Base-by-base conservation (phyloP, 1,140 invertebrate genomes). In the Bombyx mandarina region DNA sequence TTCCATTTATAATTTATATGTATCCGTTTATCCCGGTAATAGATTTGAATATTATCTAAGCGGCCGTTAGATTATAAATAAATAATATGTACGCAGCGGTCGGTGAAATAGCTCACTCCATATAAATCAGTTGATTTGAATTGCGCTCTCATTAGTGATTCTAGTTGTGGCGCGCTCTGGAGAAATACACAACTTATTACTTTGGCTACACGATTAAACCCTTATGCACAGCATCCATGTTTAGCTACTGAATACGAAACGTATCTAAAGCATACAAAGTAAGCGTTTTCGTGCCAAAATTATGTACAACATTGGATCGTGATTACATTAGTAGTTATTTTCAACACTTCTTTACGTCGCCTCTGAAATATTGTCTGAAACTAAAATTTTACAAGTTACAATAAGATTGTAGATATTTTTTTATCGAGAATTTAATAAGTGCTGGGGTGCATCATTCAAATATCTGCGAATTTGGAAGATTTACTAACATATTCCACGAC, bases 61-160 rank as follows among this genome's bases (percentile, higher is more conserved):
- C 71, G 65, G 69, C 71, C 67, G 70, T 77, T 79, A 77, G 77
- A 77, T 79, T 81, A 73, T 76, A 82, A 61, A 60, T 82, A 85
- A 80, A 82, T 79, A 76, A 73, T 35, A 35, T 66, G 71, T 74
- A 69, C 73, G 71, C 69, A 71, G 22, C 66, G 69, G 60, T 66
- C 60, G 66, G 75, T 63, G 66, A 80, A 78, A 83, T 79, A 82
- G 76, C 71, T 80, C 71, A 85, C 75, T 79, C 80, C 79, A 77
- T 83, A 86, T 86, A 86, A 83, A 86, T 82, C 75, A 70, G 74
- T 73, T 72, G 76, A 82, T 86, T 86, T 82, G 78, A 82, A 82
- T 83, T 78, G 73, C 82, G 66, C 66, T 75, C 78, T 82, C 79
- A 83, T 86, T 86, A 86, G 75, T 61, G 69, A 83, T 83, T 81